Evolutionary conservation across 2,888 invertebrate species (phyloP).

Genomic region (Phaedon cochleariae): DNA sequence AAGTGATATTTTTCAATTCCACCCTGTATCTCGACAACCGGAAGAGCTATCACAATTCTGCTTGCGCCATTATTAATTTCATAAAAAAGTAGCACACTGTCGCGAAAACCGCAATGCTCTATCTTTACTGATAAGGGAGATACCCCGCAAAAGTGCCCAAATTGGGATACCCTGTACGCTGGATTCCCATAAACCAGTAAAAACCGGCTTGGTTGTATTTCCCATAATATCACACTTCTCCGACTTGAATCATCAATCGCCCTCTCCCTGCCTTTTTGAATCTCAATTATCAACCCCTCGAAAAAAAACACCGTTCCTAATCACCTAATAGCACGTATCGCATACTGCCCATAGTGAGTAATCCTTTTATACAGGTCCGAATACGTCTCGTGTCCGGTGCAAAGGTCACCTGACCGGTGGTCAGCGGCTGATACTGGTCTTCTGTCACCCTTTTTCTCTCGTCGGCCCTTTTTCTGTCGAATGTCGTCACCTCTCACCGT

Average conservation of each 20-base stretch:
- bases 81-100: too few species aligned
- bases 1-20: too few species aligned
- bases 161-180: too few species aligned
- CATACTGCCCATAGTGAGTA: constrained; percentile 34
- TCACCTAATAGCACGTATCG: not conserved
- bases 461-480: constrained; percentile 4
- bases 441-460: constrained; percentile 24
- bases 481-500: constrained; percentile 28
- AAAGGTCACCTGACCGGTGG: constrained; percentile 56
- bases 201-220: too few species aligned
- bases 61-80: too few species aligned
- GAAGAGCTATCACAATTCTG: too few species aligned
- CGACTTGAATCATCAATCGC: not conserved
- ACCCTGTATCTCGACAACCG: too few species aligned
- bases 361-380: constrained; percentile 55
- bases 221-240: not conserved
- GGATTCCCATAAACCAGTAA: too few species aligned
- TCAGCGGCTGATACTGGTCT: constrained; percentile 42
- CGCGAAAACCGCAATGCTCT: too few species aligned
- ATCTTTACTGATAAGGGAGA: too few species aligned
- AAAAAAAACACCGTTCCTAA: not conserved
- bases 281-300: not conserved
- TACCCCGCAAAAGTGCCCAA: too few species aligned
- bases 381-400: constrained; percentile 53
- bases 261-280: not conserved